phyloP scores from a whole-genome alignment of 2,888 invertebrate species.

The Julus scandinavius region DNA sequence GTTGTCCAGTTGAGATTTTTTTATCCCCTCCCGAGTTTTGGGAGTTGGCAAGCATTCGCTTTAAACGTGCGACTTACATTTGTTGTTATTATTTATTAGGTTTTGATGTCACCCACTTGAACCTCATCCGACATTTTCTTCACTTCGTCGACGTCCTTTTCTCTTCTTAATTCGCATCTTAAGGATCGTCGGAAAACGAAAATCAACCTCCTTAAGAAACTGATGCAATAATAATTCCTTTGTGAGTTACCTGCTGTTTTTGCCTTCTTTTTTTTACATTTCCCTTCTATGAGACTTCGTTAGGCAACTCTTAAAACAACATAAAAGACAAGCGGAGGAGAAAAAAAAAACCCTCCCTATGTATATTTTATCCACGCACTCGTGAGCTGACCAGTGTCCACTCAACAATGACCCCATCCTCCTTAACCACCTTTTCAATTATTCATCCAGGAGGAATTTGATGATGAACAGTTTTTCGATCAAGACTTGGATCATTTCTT shows the following conservation, averaged over 20 bases:
- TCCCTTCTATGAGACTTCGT: constrained; percentile 13
- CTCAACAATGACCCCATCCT: constrained; percentile 30
- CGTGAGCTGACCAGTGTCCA: constrained; percentile 35
- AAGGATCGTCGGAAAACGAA: constrained; percentile 20
- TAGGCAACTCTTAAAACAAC: constrained; percentile 42
- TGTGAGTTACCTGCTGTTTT: constrained; percentile 42
- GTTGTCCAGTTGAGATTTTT: constrained; percentile 25
- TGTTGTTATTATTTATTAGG: constrained; percentile 39
- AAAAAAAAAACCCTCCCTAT: constrained; percentile 1
- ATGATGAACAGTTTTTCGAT: constrained; percentile 50
- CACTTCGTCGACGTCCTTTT: constrained; percentile 34
- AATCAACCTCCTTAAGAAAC: constrained; percentile 42
- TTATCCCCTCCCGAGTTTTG: neutral
- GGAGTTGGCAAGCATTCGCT: neutral
- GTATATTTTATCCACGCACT: constrained; percentile 36
- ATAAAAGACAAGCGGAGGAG: neutral
- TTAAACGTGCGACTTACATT: neutral
- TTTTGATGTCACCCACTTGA: constrained; percentile 39
- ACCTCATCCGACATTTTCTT: constrained; percentile 42
- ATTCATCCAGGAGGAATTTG: constrained; percentile 47
- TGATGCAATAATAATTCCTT: constrained; percentile 42
- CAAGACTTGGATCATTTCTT: constrained; percentile 33
- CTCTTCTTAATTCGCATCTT: constrained; percentile 39
- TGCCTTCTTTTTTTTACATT: neutral
- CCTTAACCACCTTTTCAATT: constrained; percentile 51